These are phyloP conservation scores for Leucoraja ocellata DNA, from an alignment of 2,797 vertebrate species.

Conservation along the genomic window DNA sequence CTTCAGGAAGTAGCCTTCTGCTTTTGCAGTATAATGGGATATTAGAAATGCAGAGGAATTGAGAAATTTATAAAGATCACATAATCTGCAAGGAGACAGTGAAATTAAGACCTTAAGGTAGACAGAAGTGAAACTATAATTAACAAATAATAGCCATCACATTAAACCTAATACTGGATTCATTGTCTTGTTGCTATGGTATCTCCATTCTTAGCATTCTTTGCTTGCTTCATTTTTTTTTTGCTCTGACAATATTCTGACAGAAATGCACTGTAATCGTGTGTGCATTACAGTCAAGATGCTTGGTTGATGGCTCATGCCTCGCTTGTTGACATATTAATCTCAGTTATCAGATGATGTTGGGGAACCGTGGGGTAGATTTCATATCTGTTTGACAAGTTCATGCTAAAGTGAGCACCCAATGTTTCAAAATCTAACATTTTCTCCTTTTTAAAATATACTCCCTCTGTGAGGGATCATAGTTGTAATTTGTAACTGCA, in stretches of 20 bases:
- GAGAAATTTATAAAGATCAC: conserved; percentile 64
- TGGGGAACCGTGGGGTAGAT: conserved; percentile 43
- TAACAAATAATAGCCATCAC: conserved; percentile 50
- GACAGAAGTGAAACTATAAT: conserved; percentile 45
- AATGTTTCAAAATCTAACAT: conserved; percentile 14
- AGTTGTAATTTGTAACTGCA: conserved; percentile 54
- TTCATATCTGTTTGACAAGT: conserved; percentile 36
- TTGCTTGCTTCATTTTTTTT: conserved; percentile 47
- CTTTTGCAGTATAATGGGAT: conserved; percentile 53
- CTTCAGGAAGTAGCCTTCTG: conserved; percentile 54
- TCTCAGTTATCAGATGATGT: conserved; percentile 47
- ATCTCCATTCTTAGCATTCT: conserved; percentile 48
- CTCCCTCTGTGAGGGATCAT: conserved; percentile 60
- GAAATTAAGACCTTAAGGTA: conserved; percentile 44
- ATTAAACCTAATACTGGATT: conserved; percentile 47
- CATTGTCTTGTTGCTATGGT: conserved; percentile 52
- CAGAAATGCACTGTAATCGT: conserved; percentile 43
- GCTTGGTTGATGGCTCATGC: conserved; percentile 49
- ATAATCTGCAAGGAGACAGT: conserved; percentile 55
- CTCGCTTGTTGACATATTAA: conserved; percentile 46
- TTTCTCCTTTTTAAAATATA: conserved; percentile 27
- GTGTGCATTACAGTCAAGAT: conserved; percentile 45
- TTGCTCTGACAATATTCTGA: conserved; percentile 38
- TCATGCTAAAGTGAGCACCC: conserved; percentile 11
- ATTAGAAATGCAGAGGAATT: conserved; percentile 52